Conservation (phyloP, 2,797 vertebrate species). For the Xiphorhynchus erythropygius region DNA sequence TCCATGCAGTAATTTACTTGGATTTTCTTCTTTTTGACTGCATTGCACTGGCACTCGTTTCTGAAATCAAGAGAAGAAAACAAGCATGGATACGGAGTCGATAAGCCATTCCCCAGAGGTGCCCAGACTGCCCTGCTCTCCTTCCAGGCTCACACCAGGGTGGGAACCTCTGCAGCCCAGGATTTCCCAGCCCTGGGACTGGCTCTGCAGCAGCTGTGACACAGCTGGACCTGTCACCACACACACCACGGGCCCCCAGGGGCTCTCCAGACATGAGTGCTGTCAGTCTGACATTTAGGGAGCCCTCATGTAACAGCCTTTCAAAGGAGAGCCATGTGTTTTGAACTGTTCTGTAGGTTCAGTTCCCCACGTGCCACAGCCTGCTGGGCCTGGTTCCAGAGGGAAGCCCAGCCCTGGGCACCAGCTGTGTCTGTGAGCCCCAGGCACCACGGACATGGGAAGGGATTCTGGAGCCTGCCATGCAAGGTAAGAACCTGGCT, state of each 20-base stretch:
- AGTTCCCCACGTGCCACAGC: fast-evolving
- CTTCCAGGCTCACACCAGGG: neutral
- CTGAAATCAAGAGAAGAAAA: conserved; percentile 74
- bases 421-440: fast-evolving
- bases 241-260: neutral
- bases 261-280: neutral
- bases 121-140: neutral
- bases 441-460: fast-evolving
- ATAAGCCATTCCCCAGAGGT: conserved; percentile 4
- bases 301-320: fast-evolving
- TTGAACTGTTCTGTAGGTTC: neutral
- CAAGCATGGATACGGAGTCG: conserved; percentile 31
- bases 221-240: neutral
- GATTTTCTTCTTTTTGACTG: conserved; percentile 99
- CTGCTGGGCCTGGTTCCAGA: fast-evolving
- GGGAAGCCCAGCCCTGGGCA: neutral
- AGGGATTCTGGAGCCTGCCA: neutral
- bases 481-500: fast-evolving
- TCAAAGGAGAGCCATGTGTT: fast-evolving
- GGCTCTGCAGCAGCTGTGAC: neutral
- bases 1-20: conserved; percentile 85
- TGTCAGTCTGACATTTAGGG: fast-evolving
- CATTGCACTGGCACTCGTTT: conserved; percentile 90
- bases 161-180: neutral
- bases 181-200: neutral